Percentiles rank a stretch among this genome's conserved stretches.
Conservation (phyloP, 2,888 invertebrate species). For the Thera obeliscata region DNA sequence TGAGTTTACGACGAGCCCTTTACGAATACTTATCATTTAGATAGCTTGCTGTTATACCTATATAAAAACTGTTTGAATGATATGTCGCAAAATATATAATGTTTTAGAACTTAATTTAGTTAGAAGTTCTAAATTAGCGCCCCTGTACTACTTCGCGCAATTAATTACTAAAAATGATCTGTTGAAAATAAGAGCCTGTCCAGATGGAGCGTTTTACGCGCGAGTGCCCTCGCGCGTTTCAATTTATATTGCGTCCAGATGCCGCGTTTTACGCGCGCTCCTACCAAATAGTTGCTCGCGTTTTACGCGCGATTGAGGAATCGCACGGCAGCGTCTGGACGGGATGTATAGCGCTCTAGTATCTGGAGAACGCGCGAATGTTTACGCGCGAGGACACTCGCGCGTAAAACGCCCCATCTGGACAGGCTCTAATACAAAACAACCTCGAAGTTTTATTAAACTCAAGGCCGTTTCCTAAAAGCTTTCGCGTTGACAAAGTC, state of each 20-base stretch:
- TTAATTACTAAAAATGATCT: not conserved
- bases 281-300: no score
- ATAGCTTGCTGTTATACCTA: not conserved
- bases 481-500: slow-evolving; percentile 28
- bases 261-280: no score
- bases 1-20: slow-evolving; percentile 4
- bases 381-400: no score
- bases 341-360: no score
- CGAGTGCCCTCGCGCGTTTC: no score
- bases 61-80: not conserved
- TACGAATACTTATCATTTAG: not conserved
- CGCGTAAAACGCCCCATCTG: no score
- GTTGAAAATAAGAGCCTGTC: not conserved
- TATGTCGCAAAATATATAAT: not conserved
- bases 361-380: no score
- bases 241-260: no score
- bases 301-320: no score
- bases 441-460: not conserved
- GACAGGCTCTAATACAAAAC: no score
- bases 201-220: no score
- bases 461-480: slow-evolving; percentile 22
- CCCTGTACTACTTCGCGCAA: not conserved
- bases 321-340: no score
- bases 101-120: not conserved
- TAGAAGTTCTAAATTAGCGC: not conserved